Conservation (phyloP, 2,888 invertebrate genomes). For the Nomada flava region DNA sequence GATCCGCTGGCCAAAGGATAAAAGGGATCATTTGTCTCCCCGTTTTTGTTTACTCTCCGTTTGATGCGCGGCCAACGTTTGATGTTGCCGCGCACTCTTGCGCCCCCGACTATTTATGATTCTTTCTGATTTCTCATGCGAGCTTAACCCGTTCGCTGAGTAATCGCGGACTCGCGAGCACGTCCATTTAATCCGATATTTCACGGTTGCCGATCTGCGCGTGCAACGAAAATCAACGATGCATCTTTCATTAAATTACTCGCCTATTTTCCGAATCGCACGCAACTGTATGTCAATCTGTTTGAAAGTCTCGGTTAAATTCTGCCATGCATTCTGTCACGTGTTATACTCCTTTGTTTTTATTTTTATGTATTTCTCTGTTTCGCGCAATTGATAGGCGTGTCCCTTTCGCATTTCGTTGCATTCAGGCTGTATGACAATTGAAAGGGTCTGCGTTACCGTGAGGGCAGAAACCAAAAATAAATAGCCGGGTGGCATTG, state of each 20-base stretch:
- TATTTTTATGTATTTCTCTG: no score
- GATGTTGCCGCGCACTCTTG: neutral
- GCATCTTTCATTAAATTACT: neutral
- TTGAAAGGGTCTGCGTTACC: neutral
- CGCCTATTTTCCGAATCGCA: neutral
- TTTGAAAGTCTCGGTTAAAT: neutral
- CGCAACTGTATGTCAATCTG: neutral
- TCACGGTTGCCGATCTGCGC: neutral
- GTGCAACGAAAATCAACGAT: neutral
- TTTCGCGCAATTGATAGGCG: no score
- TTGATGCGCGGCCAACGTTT: neutral
- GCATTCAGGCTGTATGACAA: neutral
- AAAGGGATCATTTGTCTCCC: constrained; percentile 10
- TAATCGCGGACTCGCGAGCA: constrained; percentile 7
- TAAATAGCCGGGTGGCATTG: neutral
- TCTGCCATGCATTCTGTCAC: neutral
- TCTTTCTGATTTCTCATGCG: constrained; percentile 24
- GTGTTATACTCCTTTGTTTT: neutral
- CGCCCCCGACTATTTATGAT: neutral
- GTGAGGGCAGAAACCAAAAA: neutral
- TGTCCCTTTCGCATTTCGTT: no score
- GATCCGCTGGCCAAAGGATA: constrained; percentile 19
- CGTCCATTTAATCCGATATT: neutral
- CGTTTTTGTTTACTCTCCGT: constrained; percentile 5
- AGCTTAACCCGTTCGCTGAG: neutral